Evolutionary conservation across 2,888 invertebrate genomes (phyloP), one percentile per base, ranked within the genome.

Genomic region (Elysia crispata): DNA sequence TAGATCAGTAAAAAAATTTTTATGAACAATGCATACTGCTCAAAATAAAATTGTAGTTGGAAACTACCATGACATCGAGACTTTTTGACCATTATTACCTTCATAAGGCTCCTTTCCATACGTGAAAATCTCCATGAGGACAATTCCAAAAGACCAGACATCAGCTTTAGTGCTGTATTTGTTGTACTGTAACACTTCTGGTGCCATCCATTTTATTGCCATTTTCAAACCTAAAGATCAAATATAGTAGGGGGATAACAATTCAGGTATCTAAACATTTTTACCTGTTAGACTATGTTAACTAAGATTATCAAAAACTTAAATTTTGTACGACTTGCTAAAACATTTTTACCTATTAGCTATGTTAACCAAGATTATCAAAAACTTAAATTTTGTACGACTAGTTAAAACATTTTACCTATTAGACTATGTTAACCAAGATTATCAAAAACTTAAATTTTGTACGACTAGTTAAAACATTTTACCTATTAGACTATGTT

Each of bases 171-270:
- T 89, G 78, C 89, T 87, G 83, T 90, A 89, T 79, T 90, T 90
- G 83, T 90, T 90, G 81, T 87, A 90, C 54, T 88, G 77, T 30
- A 90, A 81, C 28, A 90, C 90, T 81, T 90, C 90, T 15, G 90
- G 90, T 1, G 90, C 89, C 90, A 90, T 90, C 90, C 90, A 90
- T 73, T 90, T 90, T 23, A 90, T 88, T 5, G 90, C 90, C 90
- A 90, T 90, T 77, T 90, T 90, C 75, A 90, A 79, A 75, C 90
- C 90, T 90, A 76, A 8, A 82, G 6, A 23, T 3, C 25, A n/a
- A 23, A 60, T 66, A 25, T 66, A 66, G 25, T 18, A 66, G 23
- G 3, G 28, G 23, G 8, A 49, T 6, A 31, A 15, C 67, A 73
- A 64, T 41, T n/a, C 1, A 20, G 23, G 33, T 31, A 60, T 13